These are phyloP conservation scores for Tanytarsus gracilentus DNA, from an alignment of 2,888 invertebrate species.

Conservation along the genomic window DNA sequence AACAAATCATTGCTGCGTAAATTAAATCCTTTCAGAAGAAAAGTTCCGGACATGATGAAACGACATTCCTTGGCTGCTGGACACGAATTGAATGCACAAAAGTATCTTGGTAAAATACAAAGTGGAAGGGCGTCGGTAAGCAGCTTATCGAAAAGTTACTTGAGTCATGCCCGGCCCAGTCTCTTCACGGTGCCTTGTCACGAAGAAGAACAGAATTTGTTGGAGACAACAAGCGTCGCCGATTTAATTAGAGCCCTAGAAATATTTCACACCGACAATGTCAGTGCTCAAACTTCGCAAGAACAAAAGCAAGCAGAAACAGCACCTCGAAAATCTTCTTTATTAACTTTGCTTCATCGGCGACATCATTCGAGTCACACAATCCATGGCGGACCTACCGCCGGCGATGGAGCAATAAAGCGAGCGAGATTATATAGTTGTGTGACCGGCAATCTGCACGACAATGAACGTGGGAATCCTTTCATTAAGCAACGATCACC, in stretches of 20 bases:
- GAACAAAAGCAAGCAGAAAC: background rate
- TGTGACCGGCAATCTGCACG: slow-evolving; percentile 16
- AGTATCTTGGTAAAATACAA: slow-evolving; percentile 24
- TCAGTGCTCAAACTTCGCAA: background rate
- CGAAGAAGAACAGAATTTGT: slow-evolving; percentile 43
- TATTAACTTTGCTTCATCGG: slow-evolving; percentile 42
- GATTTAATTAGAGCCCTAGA: slow-evolving; percentile 71
- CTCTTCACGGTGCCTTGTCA: slow-evolving; percentile 40
- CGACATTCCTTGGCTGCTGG: slow-evolving; percentile 19
- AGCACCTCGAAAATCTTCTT: slow-evolving; percentile 45
- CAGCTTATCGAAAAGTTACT: slow-evolving; percentile 32
- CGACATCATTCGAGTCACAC: slow-evolving; percentile 34
- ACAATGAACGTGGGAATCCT: background rate
- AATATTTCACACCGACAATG: slow-evolving; percentile 51
- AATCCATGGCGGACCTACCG: slow-evolving; percentile 32
- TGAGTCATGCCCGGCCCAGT: slow-evolving; percentile 43
- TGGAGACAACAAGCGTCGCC: slow-evolving; percentile 75
- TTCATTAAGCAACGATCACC: slow-evolving; percentile 20
- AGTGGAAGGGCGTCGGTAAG: slow-evolving; percentile 28
- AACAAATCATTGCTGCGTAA: slow-evolving; percentile 35
- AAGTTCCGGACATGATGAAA: slow-evolving; percentile 13
- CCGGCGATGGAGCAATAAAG: background rate
- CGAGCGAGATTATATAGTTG: slow-evolving; percentile 37
- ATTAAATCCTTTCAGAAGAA: slow-evolving; percentile 40
- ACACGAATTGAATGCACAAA: slow-evolving; percentile 23